Conservation (phyloP, 2,797 vertebrate species). For the Melanotaenia trifasciata region DNA sequence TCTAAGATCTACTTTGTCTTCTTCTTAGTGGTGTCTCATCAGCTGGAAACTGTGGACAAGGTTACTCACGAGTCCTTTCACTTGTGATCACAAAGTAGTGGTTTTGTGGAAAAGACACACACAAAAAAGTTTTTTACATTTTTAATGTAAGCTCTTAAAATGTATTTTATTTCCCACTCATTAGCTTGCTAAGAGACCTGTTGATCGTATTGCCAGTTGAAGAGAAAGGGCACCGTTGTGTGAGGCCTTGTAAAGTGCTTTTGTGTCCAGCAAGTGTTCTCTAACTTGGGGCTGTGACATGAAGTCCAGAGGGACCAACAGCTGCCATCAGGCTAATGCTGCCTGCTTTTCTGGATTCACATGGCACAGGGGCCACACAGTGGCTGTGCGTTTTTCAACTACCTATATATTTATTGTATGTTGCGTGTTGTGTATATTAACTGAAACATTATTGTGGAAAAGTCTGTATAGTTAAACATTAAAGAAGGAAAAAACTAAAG, state of each 20-base stretch:
- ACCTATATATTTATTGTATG: not conserved
- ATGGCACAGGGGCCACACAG: constrained; percentile 14
- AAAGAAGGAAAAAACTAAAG: too few relatives aligned
- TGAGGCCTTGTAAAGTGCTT: constrained; percentile 39
- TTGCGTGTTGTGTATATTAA: too few relatives aligned
- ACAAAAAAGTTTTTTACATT: not conserved
- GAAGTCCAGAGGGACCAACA: constrained; percentile 15
- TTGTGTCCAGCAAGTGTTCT: constrained; percentile 54
- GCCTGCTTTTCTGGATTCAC: constrained; percentile 46
- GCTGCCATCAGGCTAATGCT: constrained; percentile 67
- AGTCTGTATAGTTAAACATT: too few relatives aligned
- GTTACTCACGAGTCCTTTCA: constrained; percentile 12
- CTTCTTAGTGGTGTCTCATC: constrained; percentile 37
- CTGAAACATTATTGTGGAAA: too few relatives aligned
- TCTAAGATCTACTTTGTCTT: constrained; percentile 42
- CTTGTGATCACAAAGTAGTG: constrained; percentile 1
- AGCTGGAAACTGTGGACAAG: constrained; percentile 40
- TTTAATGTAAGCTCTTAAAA: constrained; percentile 15
- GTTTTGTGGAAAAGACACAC: not conserved
- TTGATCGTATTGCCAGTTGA: constrained; percentile 45
- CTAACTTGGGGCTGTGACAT: constrained; percentile 56
- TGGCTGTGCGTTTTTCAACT: constrained; percentile 7
- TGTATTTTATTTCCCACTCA: constrained; percentile 35
- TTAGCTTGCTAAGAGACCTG: constrained; percentile 27
- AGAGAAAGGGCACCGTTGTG: constrained; percentile 62